Percentiles rank a stretch among this genome's conserved stretches.
Conservation (phyloP, 1,140 invertebrate species). For the Drosophila neocordata region DNA sequence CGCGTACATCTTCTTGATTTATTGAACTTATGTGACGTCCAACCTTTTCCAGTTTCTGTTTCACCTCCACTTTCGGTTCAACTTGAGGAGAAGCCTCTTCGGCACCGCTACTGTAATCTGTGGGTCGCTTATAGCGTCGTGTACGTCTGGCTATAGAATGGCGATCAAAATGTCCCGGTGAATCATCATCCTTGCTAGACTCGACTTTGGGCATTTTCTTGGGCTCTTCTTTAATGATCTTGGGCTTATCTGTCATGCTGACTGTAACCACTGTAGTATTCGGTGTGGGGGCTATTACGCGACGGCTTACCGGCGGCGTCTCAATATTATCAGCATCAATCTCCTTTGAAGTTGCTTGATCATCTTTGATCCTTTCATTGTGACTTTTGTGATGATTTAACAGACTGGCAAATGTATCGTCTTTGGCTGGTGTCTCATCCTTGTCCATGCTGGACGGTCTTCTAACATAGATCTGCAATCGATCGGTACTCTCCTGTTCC, state of each 20-base stretch:
- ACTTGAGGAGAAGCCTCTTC: constrained; percentile 83
- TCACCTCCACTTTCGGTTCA: constrained; percentile 49
- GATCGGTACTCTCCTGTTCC: constrained; percentile 83
- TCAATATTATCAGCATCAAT: constrained; percentile 96
- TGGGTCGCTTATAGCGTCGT: constrained; percentile 90
- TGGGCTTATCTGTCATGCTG: constrained; percentile 63
- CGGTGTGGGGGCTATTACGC: constrained; percentile 82
- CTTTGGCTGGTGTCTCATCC: constrained; percentile 35
- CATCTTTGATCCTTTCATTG: constrained; percentile 82
- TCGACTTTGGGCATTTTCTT: constrained; percentile 52
- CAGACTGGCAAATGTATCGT: constrained; percentile 60
- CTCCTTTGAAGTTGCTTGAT: constrained; percentile 86
- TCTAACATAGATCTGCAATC: constrained; percentile 84
- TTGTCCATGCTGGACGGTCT: constrained; percentile 80
- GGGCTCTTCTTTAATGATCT: constrained; percentile 29
- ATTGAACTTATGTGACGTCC: constrained; percentile 84
- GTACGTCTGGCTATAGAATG: constrained; percentile 92
- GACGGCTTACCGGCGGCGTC: constrained; percentile 91
- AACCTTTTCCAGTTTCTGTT: constrained; percentile 78
- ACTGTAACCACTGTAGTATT: constrained; percentile 72
- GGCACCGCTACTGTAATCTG: constrained; percentile 85
- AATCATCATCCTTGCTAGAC: constrained; percentile 78
- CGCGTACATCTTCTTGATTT: constrained; percentile 86
- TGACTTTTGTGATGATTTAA: constrained; percentile 64
- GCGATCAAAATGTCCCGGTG: constrained; percentile 90